These are phyloP conservation scores for Alitta virens DNA, from an alignment of 2,888 invertebrate species.

Conservation along the genomic window DNA sequence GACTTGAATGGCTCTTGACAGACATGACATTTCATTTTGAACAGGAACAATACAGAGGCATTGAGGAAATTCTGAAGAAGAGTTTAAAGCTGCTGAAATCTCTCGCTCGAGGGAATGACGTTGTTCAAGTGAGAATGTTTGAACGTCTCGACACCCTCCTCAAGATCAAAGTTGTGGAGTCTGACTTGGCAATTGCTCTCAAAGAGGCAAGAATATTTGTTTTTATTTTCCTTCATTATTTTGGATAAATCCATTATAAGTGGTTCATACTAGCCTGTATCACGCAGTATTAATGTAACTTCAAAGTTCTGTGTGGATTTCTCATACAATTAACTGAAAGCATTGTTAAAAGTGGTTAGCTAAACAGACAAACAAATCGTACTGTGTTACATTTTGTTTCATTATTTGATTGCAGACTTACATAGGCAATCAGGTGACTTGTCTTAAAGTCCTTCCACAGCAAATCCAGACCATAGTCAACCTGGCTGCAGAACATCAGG, in stretches of 20 bases:
- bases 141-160: constrained; percentile 34
- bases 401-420: constrained; percentile 33
- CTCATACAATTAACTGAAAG: too few species aligned
- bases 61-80: constrained; percentile 33
- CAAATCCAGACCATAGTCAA: constrained; percentile 38
- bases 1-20: not conserved
- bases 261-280: too few species aligned
- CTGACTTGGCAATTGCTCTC: constrained; percentile 34
- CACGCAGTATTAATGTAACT: too few species aligned
- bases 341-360: too few species aligned
- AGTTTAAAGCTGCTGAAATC: constrained; percentile 31
- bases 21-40: not conserved
- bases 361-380: too few species aligned
- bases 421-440: constrained; percentile 36
- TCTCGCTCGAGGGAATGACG: constrained; percentile 34
- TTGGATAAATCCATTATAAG: too few species aligned
- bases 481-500: constrained; percentile 34
- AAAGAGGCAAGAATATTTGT: constrained; percentile 33
- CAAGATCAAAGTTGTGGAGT: constrained; percentile 34
- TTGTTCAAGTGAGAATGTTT: constrained; percentile 36
- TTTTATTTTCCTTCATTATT: too few species aligned
- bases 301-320: too few species aligned
- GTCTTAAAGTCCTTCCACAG: constrained; percentile 35
- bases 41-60: constrained; percentile 36
- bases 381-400: too few species aligned